These are phyloP conservation scores for Pollenia griseotomentosa DNA, from an alignment of 2,888 invertebrate species.

Conservation along the genomic window DNA sequence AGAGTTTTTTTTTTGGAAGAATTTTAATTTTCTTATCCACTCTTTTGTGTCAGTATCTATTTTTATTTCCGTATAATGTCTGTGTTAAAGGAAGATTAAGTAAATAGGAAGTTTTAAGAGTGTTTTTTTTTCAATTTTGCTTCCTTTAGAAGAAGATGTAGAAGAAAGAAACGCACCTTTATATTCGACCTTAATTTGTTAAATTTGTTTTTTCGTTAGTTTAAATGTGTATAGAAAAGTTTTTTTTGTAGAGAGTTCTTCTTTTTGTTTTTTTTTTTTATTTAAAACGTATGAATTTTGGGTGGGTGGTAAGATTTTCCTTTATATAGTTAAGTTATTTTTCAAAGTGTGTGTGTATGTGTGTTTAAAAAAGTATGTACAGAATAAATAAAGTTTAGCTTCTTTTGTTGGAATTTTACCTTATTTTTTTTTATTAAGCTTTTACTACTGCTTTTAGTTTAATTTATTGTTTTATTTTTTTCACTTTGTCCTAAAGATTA, in stretches of 20 bases:
- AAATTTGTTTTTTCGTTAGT: conserved; percentile 2
- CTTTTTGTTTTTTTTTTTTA: conserved; percentile 11
- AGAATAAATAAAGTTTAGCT: conserved; percentile 30
- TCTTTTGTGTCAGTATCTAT: background rate
- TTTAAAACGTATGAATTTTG: conserved; percentile 59
- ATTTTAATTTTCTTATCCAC: conserved; percentile 21
- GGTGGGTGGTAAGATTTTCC: conserved; percentile 74
- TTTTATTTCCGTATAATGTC: conserved; percentile 11
- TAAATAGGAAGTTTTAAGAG: conserved; percentile 52
- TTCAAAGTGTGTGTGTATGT: conserved; percentile 50
- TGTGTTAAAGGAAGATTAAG: conserved; percentile 56
- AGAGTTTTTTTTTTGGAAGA: conserved; percentile 30
- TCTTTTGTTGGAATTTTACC: conserved; percentile 7
- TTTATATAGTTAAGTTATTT: conserved; percentile 63
- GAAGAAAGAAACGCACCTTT: conserved; percentile 70
- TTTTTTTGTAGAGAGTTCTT: background rate
- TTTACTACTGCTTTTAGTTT: conserved; percentile 66
- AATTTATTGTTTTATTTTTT: background rate
- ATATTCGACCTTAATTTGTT: conserved; percentile 74
- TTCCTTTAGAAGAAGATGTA: conserved; percentile 3
- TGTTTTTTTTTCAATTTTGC: background rate
- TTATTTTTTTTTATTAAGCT: conserved; percentile 57
- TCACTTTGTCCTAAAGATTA: conserved; percentile 25
- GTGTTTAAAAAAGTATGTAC: conserved; percentile 40
- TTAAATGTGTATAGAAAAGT: conserved; percentile 22